phyloP scores from a whole-genome alignment of 2,888 invertebrate species.

The Cyclophora punctaria region DNA sequence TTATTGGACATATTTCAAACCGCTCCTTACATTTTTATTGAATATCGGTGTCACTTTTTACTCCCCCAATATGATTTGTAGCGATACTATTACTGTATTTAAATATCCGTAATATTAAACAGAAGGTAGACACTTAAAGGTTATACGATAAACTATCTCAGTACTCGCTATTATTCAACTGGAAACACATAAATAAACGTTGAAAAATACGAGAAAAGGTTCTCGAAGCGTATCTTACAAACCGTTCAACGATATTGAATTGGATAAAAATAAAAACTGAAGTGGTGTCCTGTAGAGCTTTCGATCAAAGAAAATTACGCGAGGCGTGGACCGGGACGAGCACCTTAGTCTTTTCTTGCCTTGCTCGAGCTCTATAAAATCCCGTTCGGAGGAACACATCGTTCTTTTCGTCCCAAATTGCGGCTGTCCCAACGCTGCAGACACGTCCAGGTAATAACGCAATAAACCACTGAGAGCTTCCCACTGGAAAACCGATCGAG shows the following conservation, averaged over 20 bases:
- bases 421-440: constrained; percentile 66
- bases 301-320: constrained; percentile 70
- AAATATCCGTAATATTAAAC: constrained; percentile 9
- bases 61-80: not conserved
- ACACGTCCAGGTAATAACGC: constrained; percentile 75
- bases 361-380: constrained; percentile 61
- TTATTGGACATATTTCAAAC: constrained; percentile 61
- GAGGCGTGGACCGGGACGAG: constrained; percentile 41
- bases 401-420: constrained; percentile 69
- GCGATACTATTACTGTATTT: constrained; percentile 32
- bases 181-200: constrained; percentile 23
- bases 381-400: constrained; percentile 68
- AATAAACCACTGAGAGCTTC: constrained; percentile 74
- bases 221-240: constrained; percentile 36
- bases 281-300: constrained; percentile 55
- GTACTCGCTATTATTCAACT: constrained; percentile 19
- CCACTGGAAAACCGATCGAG: constrained; percentile 72
- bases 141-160: constrained; percentile 22
- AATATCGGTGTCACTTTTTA: constrained; percentile 26
- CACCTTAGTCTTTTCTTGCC: constrained; percentile 50
- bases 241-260: constrained; percentile 55
- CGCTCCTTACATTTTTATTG: constrained; percentile 58
- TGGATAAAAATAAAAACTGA: constrained; percentile 61
- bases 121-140: constrained; percentile 13
- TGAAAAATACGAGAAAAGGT: constrained; percentile 25